Conservation (phyloP, 2,888 invertebrate species). For the Bimastos eiseni region DNA sequence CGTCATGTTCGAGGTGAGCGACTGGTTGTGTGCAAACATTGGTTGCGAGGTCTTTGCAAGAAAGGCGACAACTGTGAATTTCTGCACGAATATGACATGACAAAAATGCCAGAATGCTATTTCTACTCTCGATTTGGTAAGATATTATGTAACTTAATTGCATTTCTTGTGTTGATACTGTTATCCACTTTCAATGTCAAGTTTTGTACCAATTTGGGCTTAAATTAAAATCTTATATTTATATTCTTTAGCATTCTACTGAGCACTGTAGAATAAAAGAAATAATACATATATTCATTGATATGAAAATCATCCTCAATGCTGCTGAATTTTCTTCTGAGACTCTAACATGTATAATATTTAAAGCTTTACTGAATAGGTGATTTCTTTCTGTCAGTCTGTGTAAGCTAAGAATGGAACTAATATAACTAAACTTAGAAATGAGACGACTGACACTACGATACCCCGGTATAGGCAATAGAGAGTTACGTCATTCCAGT, state of each 20-base stretch:
- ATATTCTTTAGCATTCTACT: neutral
- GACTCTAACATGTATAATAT: neutral
- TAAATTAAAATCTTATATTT: neutral
- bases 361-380: no score
- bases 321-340: neutral
- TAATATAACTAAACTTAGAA: no score
- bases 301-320: neutral
- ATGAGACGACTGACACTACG: no score
- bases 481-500: no score
- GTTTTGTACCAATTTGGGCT: neutral
- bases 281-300: neutral
- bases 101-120: constrained; percentile 99
- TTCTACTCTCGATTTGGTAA: constrained; percentile 95
- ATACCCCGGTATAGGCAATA: no score
- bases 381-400: no score
- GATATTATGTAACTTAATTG: constrained; percentile 46
- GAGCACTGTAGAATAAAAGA: neutral
- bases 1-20: constrained; percentile 95
- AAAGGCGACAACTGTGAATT: constrained; percentile 99
- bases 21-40: constrained; percentile 99
- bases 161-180: neutral
- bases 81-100: constrained; percentile 97
- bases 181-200: neutral
- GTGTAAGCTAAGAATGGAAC: no score
- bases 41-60: constrained; percentile 96